Conservation (phyloP, 2,888 invertebrate genomes). For the Rhagonycha lutea region DNA sequence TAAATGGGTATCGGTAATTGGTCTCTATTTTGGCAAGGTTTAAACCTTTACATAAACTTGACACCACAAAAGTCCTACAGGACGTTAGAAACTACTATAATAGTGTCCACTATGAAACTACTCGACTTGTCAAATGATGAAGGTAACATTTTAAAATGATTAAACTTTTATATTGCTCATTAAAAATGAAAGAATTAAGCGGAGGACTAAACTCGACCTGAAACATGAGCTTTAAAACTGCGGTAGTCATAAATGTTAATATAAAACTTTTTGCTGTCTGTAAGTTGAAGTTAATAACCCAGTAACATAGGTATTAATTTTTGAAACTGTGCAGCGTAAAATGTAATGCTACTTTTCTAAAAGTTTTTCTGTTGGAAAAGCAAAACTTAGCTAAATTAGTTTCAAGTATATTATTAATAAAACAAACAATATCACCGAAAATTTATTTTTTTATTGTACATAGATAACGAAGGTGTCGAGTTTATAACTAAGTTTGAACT, state of each 20-base stretch:
- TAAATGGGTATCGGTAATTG: too few relatives aligned
- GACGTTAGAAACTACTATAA: too few relatives aligned
- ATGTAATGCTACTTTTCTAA: background rate
- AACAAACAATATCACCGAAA: background rate
- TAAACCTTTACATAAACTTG: too few relatives aligned
- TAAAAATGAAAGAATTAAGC: background rate
- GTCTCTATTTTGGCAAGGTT: too few relatives aligned
- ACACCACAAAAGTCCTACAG: too few relatives aligned
- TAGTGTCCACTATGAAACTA: background rate
- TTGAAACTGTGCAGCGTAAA: background rate
- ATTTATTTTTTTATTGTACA: background rate
- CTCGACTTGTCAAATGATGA: background rate
- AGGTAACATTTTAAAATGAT: background rate
- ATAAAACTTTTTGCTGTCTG: slow-evolving; percentile 4
- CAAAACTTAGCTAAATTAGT: background rate
- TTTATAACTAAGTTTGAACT: background rate
- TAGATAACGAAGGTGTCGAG: background rate
- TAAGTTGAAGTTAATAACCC: slow-evolving; percentile 4
- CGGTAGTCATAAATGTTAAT: slow-evolving; percentile 2
- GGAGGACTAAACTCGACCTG: background rate
- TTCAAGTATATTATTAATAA: background rate
- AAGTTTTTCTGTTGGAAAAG: background rate
- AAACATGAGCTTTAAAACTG: background rate
- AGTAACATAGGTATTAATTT: slow-evolving; percentile 3
- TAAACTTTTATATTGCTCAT: background rate